Percentiles rank a stretch among this genome's conserved stretches.
These are phyloP conservation scores for Turdus rufiventris DNA, from an alignment of 2,113 vertebrate genomes.

Conservation along the genomic window DNA sequence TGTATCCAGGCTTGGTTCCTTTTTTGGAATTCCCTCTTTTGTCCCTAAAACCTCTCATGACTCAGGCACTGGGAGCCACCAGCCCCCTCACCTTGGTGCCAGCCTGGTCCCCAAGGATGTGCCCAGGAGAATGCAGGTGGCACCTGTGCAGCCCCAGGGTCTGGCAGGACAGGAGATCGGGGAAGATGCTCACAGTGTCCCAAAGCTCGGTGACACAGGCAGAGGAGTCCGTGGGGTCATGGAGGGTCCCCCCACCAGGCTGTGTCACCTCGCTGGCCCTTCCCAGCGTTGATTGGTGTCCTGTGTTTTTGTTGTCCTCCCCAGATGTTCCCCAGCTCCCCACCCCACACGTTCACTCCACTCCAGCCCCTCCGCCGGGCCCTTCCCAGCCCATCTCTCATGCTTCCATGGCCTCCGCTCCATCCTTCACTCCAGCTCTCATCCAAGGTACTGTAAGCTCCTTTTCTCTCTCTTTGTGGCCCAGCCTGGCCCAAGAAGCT, in stretches of 20 bases:
- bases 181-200: background rate
- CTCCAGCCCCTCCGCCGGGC: slow-evolving; percentile 50
- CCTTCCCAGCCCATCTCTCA: slow-evolving; percentile 61
- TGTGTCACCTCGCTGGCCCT: background rate
- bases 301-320: slow-evolving; percentile 41
- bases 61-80: background rate
- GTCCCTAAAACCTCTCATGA: fast-evolving
- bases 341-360: slow-evolving; percentile 54
- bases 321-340: slow-evolving; percentile 56
- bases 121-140: background rate
- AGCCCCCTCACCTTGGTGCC: background rate
- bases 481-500: background rate
- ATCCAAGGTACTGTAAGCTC: slow-evolving; percentile 60
- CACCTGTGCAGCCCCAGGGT: background rate
- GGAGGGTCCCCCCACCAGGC: background rate
- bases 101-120: background rate
- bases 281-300: background rate
- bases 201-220: background rate
- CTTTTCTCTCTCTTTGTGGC: slow-evolving; percentile 40
- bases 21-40: background rate
- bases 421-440: slow-evolving; percentile 63
- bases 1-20: fast-evolving
- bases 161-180: background rate
- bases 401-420: slow-evolving; percentile 56
- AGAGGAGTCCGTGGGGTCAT: fast-evolving